These are phyloP conservation scores for Frankliniella intonsa DNA, from an alignment of 2,888 invertebrate species.

Conservation along the genomic window DNA sequence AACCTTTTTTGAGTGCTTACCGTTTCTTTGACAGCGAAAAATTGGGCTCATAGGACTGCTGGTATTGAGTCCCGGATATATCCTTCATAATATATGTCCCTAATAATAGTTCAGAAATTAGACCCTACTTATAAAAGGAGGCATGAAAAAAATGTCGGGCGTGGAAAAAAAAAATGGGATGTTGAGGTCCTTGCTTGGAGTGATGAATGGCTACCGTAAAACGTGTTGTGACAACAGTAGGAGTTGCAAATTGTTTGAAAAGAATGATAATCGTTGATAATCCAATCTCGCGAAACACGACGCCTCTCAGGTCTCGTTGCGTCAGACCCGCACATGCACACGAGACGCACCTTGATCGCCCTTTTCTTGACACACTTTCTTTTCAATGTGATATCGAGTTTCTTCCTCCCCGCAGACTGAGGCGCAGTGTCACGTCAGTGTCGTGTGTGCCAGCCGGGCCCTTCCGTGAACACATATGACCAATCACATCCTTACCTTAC, in stretches of 20 bases:
- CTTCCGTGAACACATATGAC: neutral
- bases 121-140: too few relatives aligned
- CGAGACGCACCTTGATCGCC: neutral
- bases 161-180: neutral
- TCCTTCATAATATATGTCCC: too few relatives aligned
- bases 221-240: conserved; percentile 18
- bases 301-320: neutral
- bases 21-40: too few relatives aligned
- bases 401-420: neutral
- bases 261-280: neutral
- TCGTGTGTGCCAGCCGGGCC: neutral
- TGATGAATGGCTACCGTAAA: neutral
- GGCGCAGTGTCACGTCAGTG: neutral
- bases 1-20: too few relatives aligned
- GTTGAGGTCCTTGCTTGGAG: too few relatives aligned
- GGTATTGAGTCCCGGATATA: too few relatives aligned
- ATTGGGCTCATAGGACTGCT: too few relatives aligned
- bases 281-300: neutral
- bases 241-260: conserved; percentile 19
- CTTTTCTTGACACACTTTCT: neutral
- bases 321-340: neutral
- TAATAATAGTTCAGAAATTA: too few relatives aligned
- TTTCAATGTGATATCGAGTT: neutral
- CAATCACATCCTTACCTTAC: neutral
- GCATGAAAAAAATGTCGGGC: neutral